Evolutionary conservation across 1,140 invertebrate genomes (phyloP), one percentile per base, ranked within the genome.

Genomic region (Drosophila athabasca): DNA sequence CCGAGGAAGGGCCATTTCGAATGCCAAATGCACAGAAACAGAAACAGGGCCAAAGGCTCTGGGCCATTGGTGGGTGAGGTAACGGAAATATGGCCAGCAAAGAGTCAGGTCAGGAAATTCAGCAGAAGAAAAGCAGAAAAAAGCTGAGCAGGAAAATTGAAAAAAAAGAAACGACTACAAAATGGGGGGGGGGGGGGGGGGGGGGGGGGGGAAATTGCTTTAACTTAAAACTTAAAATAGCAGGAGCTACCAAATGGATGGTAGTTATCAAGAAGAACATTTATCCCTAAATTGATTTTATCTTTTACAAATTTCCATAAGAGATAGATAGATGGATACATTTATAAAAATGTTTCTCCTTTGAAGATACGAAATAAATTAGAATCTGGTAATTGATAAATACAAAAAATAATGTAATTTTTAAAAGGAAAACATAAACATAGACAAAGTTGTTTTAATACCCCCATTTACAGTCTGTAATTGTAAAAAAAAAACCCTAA

Each of bases 11-110:
- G 52, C 19, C 67, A 43, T 69, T 70, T 70, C 58, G 65, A 49
- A 70, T 70, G 67, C 65, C 69, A 70, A 69, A 58, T 69, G 51
- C 64, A 6, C 35, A 50, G 67, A 44, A 69, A 6, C 35, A 50
- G 67, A 44, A 69, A 69, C 51, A 35, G 35, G 65, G 52, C 51
- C 64, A 69, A 58, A 48, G 51, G 66, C 44, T 41, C 59, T 64
- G 31, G 11, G 35, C 35, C 11, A 24, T 31, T 44, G 48, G 26
- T 1, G 50, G 39, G 39, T 6, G 11, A 13, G 11, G 11, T 39
- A 39, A 39, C 26, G 13, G 26, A 46, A 54, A 54, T 46, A 45
- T 45, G 51, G 51, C 44, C 51, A 70, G 52, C 65, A 70, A 70
- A 57, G 46, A 43, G 50, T 19, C 17, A 19, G 17, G 17, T 19